Evolutionary conservation across 2,888 invertebrate species (phyloP).

Genomic region (Pandemis cinnamomeana): DNA sequence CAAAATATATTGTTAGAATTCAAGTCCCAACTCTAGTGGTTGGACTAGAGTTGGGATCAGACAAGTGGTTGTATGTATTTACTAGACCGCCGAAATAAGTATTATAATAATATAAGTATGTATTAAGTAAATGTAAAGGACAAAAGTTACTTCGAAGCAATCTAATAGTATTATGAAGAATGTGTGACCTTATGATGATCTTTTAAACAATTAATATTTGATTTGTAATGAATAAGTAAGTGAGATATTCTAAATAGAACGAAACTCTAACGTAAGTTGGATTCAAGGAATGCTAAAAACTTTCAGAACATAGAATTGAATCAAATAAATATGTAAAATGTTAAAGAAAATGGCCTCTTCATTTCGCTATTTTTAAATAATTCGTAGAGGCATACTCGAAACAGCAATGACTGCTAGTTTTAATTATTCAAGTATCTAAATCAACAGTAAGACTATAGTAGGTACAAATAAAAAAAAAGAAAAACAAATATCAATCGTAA

Average conservation of each 20-base stretch:
- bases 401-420: background rate
- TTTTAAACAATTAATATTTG: background rate
- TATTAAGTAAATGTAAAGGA: no score
- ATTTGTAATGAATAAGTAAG: background rate
- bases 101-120: no score
- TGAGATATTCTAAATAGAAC: constrained; percentile 7
- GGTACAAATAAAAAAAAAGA: no score
- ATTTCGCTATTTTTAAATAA: no score
- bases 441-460: no score
- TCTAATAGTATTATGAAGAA: no score
- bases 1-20: background rate
- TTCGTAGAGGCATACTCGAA: no score
- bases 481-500: no score
- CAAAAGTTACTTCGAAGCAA: no score
- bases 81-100: no score
- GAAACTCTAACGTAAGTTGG: background rate
- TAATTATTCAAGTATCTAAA: background rate
- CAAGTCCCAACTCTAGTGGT: background rate
- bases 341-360: background rate
- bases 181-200: background rate
- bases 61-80: background rate
- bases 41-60: no score
- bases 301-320: background rate
- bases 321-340: background rate
- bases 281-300: background rate